These are phyloP conservation scores for Cosmia pyralina DNA, from an alignment of 2,888 invertebrate genomes.

Conservation along the genomic window DNA sequence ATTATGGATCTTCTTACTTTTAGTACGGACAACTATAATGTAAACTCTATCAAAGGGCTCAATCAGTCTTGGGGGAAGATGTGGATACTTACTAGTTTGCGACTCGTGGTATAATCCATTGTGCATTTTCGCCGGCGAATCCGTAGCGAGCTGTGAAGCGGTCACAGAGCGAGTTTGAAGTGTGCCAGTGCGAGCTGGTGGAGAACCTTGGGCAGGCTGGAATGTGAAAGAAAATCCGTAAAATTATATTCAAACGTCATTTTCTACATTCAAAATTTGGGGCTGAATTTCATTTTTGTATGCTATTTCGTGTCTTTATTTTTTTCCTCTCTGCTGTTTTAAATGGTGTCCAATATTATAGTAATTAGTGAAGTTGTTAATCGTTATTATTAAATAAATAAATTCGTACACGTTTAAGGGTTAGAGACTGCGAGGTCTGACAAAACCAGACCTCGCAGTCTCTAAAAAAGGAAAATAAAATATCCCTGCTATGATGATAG, in stretches of 20 bases:
- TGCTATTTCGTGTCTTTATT: not conserved
- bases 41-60: slow-evolving; percentile 28
- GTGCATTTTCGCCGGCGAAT: slow-evolving; percentile 96
- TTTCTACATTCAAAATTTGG: not conserved
- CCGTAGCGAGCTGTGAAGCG: slow-evolving; percentile 97
- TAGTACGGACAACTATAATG: not conserved
- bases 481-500: too few species aligned
- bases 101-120: slow-evolving; percentile 93
- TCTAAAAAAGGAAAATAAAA: too few species aligned
- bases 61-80: not conserved
- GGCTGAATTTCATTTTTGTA: too few species aligned
- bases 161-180: slow-evolving; percentile 97
- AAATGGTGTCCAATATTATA: not conserved
- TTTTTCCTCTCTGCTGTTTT: not conserved
- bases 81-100: slow-evolving; percentile 89
- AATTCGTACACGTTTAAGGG: not conserved
- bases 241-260: not conserved
- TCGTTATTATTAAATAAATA: not conserved
- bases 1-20: not conserved
- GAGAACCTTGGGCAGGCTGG: slow-evolving; percentile 83
- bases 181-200: slow-evolving; percentile 94
- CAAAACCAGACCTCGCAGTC: too few species aligned
- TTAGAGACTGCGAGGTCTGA: too few species aligned
- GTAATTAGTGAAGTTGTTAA: too few species aligned
- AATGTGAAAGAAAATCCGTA: slow-evolving; percentile 2